Percentiles rank a stretch among this genome's conserved stretches.
These are phyloP conservation scores for Coccyzus lansbergi DNA, from an alignment of 2,797 vertebrate genomes.

Conservation along the genomic window DNA sequence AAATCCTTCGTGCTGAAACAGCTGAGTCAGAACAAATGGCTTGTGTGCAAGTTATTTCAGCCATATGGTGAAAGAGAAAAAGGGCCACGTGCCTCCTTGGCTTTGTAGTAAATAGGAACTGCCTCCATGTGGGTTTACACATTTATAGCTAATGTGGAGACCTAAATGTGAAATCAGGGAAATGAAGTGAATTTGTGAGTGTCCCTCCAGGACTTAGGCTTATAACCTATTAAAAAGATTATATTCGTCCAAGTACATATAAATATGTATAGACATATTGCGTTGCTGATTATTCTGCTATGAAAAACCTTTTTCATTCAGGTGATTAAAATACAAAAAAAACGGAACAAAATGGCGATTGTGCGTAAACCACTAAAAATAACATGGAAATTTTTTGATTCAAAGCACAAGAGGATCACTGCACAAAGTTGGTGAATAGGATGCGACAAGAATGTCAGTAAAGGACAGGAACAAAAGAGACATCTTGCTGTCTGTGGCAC, in stretches of 20 bases:
- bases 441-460: slow-evolving; percentile 29
- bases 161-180: neutral
- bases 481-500: slow-evolving; percentile 8
- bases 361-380: neutral
- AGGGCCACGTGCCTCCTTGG: neutral
- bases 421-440: neutral
- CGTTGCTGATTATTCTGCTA: neutral
- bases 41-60: slow-evolving; percentile 27
- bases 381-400: neutral
- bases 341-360: neutral
- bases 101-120: slow-evolving; percentile 47
- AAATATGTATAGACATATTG: neutral
- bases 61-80: slow-evolving; percentile 34
- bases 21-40: slow-evolving; percentile 59
- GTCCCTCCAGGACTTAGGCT: neutral
- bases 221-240: neutral
- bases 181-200: neutral
- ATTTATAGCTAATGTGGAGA: slow-evolving; percentile 20
- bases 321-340: neutral
- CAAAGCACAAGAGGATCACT: neutral
- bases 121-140: neutral
- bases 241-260: neutral
- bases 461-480: neutral
- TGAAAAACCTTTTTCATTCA: neutral
- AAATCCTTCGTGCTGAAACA: slow-evolving; percentile 59